Evolutionary conservation across 2,888 invertebrate genomes (phyloP).

Genomic region (Drosophila pegasa): DNA sequence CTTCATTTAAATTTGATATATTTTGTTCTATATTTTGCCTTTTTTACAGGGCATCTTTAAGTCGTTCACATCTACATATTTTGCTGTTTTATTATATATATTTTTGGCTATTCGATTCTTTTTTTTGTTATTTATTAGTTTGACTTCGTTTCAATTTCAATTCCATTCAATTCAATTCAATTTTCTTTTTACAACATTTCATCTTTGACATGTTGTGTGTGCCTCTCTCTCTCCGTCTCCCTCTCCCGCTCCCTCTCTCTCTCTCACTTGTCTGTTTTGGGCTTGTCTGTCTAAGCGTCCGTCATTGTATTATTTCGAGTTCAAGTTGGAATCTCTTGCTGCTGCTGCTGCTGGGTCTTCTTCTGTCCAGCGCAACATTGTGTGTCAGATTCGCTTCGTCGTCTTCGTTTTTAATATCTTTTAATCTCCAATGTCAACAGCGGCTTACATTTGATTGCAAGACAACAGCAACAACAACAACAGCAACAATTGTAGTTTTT

Average conservation of each 20-base stretch:
- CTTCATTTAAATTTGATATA: background rate
- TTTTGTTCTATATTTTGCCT: background rate
- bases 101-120: slow-evolving; percentile 14
- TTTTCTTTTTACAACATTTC: slow-evolving; percentile 78
- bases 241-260: slow-evolving; percentile 9
- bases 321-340: slow-evolving; percentile 33
- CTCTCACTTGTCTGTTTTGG: slow-evolving; percentile 29
- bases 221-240: slow-evolving; percentile 19
- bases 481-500: slow-evolving; percentile 51
- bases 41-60: slow-evolving; percentile 1
- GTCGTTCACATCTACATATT: background rate
- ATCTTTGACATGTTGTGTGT: slow-evolving; percentile 78
- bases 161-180: slow-evolving; percentile 66
- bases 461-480: slow-evolving; percentile 62
- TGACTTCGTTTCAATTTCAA: slow-evolving; percentile 63
- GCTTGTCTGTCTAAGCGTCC: slow-evolving; percentile 33
- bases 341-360: slow-evolving; percentile 9
- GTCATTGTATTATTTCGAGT: slow-evolving; percentile 52
- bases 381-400: slow-evolving; percentile 61
- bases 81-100: slow-evolving; percentile 24
- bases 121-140: slow-evolving; percentile 72
- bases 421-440: slow-evolving; percentile 82
- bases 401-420: slow-evolving; percentile 79
- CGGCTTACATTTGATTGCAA: slow-evolving; percentile 82
- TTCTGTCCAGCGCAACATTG: slow-evolving; percentile 47